Percentiles rank a stretch among this genome's conserved stretches.
Evolutionary conservation across 2,888 invertebrate genomes (phyloP).

Genomic region (Thereva unica): DNA sequence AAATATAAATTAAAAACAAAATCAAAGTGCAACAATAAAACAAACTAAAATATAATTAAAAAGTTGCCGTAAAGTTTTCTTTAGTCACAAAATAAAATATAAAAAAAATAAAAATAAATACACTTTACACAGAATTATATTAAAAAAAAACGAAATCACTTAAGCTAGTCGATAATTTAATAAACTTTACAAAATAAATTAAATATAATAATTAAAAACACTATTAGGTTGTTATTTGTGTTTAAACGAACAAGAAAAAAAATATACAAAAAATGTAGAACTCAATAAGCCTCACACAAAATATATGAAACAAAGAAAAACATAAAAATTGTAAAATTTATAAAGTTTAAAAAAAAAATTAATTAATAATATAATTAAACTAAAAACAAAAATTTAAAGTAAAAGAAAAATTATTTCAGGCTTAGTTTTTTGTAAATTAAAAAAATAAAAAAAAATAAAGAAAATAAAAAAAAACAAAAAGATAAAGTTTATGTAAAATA

Average conservation of each 20-base stretch:
- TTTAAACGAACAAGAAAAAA: not conserved
- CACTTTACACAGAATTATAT: slow-evolving; percentile 41
- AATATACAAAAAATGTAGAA: not conserved
- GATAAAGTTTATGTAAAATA: slow-evolving; percentile 1
- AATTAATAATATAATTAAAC: slow-evolving; percentile 15
- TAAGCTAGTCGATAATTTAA: slow-evolving; percentile 45
- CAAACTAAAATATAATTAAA: too few relatives aligned
- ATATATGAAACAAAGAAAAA: not conserved
- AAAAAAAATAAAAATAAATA: slow-evolving; percentile 8
- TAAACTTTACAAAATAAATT: slow-evolving; percentile 22
- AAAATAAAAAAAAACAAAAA: not conserved
- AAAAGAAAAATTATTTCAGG: not conserved
- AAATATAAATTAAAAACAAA: too few relatives aligned
- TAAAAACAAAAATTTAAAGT: not conserved
- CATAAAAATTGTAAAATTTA: not conserved
- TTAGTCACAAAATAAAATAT: slow-evolving; percentile 8
- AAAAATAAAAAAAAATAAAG: slow-evolving; percentile 4
- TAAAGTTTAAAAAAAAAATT: slow-evolving; percentile 6
- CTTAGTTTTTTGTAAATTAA: too few relatives aligned
- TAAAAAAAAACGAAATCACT: slow-evolving; percentile 42
- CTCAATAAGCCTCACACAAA: slow-evolving; percentile 1
- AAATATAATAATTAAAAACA: slow-evolving; percentile 12
- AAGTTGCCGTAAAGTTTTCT: too few relatives aligned
- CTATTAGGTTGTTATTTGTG: slow-evolving; percentile 30
- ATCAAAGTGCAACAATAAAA: too few relatives aligned